Conservation (phyloP, 2,888 invertebrate genomes). For the Hyppa rectilinea region DNA sequence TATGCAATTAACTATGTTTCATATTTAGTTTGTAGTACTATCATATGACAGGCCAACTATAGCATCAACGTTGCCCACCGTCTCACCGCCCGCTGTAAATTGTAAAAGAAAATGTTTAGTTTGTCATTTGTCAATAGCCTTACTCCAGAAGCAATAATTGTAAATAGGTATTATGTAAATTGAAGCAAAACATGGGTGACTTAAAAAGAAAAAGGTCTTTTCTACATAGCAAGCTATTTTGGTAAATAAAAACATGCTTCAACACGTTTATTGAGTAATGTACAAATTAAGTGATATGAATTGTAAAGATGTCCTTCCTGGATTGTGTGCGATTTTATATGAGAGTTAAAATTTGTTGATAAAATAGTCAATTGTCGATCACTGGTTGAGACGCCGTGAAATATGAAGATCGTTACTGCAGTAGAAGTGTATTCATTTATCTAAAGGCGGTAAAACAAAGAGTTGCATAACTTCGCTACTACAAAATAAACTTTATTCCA, state of each 20-base stretch:
- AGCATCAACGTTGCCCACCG: constrained; percentile 25
- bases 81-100: constrained; percentile 10
- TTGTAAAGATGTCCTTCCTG: constrained; percentile 43
- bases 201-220: neutral
- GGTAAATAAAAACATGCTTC: constrained; percentile 35
- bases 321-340: constrained; percentile 52
- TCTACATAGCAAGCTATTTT: constrained; percentile 42
- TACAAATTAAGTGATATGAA: constrained; percentile 64
- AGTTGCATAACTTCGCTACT: neutral
- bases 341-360: constrained; percentile 47
- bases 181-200: constrained; percentile 2
- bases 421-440: constrained; percentile 3
- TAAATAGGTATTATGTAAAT: constrained; percentile 30
- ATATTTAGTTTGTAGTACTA: constrained; percentile 36
- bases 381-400: constrained; percentile 57
- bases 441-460: neutral
- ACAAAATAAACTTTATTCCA: neutral
- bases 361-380: constrained; percentile 60
- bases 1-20: constrained; percentile 47
- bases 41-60: neutral
- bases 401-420: constrained; percentile 36
- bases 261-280: constrained; percentile 55
- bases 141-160: constrained; percentile 15
- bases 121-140: constrained; percentile 11
- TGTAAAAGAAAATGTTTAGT: neutral